Evolutionary conservation across 2,797 vertebrate genomes (phyloP).

Genomic region (Cryptoprocta ferox): DNA sequence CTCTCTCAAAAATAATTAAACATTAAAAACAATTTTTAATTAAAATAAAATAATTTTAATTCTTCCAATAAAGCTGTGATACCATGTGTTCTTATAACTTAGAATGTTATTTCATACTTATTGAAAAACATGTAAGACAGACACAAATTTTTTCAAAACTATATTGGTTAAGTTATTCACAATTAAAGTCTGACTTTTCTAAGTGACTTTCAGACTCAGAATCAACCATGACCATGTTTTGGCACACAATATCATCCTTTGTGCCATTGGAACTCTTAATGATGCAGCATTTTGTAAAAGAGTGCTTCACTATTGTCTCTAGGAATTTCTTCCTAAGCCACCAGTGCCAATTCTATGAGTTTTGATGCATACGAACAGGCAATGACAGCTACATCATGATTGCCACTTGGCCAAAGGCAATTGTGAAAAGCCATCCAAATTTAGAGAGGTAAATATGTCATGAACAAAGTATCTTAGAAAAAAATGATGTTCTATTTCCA

Average conservation of each 20-base stretch:
- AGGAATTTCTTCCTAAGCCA: not conserved
- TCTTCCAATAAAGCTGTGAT: not conserved
- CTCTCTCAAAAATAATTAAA: too few relatives aligned
- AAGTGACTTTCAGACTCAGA: conserved; percentile 30
- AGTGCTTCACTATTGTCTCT: not conserved
- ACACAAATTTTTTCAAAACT: not conserved
- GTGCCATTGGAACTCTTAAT: not conserved
- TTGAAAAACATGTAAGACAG: not conserved
- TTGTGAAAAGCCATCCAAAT: not conserved
- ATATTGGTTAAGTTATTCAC: not conserved
- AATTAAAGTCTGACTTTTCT: not conserved
- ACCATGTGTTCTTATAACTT: not conserved
- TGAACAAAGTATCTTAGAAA: not conserved
- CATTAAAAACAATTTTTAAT: too few relatives aligned
- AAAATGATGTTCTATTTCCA: not conserved
- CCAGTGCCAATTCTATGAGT: not conserved
- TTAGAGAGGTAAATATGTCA: not conserved
- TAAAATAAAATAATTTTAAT: not conserved
- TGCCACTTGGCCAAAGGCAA: not conserved
- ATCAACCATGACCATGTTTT: not conserved
- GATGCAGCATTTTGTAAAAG: not conserved
- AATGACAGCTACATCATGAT: not conserved
- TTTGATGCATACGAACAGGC: not conserved
- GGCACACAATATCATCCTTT: not conserved
- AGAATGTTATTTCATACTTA: not conserved